Conservation (phyloP, 2,797 vertebrate species). For the Anguilla obscura region DNA sequence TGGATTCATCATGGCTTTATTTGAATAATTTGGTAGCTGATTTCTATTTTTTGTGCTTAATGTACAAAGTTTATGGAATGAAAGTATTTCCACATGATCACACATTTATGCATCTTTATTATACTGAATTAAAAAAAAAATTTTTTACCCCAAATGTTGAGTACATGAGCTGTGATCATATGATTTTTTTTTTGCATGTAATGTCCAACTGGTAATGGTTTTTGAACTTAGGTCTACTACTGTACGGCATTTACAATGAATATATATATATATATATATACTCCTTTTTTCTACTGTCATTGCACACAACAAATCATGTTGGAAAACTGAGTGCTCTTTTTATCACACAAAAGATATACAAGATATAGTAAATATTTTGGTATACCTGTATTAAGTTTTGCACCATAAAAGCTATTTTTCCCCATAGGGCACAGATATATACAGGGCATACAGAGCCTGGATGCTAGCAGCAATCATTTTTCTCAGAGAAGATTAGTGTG, state of each 20-base stretch:
- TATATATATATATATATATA: background rate
- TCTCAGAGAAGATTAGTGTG: background rate
- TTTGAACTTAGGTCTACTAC: background rate
- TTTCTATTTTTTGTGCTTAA: background rate
- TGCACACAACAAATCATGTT: background rate
- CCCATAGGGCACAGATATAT: background rate
- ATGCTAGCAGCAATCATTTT: background rate
- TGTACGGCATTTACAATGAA: background rate
- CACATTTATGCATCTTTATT: background rate
- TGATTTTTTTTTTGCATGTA: background rate
- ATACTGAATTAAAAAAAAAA: no score
- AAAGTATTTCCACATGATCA: background rate
- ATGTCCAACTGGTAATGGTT: background rate
- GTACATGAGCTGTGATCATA: background rate
- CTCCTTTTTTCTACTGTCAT: background rate
- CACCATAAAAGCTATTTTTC: background rate
- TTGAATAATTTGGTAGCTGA: background rate
- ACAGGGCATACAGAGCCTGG: background rate
- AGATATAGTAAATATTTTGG: background rate
- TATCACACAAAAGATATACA: background rate
- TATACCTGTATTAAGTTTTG: background rate
- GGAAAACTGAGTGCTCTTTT: background rate
- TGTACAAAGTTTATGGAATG: background rate
- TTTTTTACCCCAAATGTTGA: background rate
- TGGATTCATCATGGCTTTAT: slow-evolving; percentile 15